Conservation (phyloP, 2,113 vertebrate species). For the Protomyctophum bolini region DNA sequence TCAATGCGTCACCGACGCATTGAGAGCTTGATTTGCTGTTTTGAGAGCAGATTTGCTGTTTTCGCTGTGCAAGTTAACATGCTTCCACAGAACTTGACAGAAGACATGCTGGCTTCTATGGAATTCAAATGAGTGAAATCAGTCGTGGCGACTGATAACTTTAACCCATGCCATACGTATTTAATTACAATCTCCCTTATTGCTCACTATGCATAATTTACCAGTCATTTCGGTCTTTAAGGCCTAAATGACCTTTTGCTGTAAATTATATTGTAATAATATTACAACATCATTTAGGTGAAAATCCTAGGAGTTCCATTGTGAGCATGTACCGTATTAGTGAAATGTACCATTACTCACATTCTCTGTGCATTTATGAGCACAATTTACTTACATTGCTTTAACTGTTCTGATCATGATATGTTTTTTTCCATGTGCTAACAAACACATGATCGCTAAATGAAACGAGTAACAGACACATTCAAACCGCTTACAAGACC, state of each 20-base stretch:
- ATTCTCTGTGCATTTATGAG: too few species aligned
- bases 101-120: too few species aligned
- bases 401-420: neutral
- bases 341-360: neutral
- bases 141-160: too few species aligned
- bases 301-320: constrained; percentile 20
- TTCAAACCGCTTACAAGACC: constrained; percentile 40
- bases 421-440: neutral
- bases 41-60: too few species aligned
- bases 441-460: neutral
- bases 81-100: too few species aligned
- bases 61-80: too few species aligned
- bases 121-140: too few species aligned
- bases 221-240: neutral
- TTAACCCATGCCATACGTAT: neutral
- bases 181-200: constrained; percentile 54
- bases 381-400: neutral
- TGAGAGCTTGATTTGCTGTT: too few species aligned
- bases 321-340: constrained; percentile 11
- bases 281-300: constrained; percentile 51
- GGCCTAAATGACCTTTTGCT: neutral
- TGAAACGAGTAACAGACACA: neutral
- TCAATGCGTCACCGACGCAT: too few species aligned
- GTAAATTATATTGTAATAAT: too few species aligned
- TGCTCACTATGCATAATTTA: constrained; percentile 41